Percentiles rank a stretch among this genome's conserved stretches.
These are phyloP conservation scores for Stenodema calcarata DNA, from an alignment of 2,888 invertebrate species.

Conservation along the genomic window DNA sequence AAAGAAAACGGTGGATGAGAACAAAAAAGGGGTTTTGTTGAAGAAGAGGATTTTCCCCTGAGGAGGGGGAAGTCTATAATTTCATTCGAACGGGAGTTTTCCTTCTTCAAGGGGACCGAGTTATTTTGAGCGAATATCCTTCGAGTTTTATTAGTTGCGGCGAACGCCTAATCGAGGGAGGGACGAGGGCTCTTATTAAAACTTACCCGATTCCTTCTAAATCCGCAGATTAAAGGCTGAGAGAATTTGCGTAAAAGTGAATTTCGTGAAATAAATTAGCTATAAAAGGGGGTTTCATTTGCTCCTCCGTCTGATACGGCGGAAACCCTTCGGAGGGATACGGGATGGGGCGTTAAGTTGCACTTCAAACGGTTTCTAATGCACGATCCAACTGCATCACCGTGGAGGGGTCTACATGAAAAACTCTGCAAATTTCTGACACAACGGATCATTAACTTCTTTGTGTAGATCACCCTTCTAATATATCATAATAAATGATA, in stretches of 20 bases:
- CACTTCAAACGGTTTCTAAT: no score
- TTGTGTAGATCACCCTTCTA: no score
- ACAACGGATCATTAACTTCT: no score
- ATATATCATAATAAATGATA: no score
- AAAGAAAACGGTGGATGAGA: no score
- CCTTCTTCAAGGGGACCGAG: neutral
- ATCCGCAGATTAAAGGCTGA: neutral
- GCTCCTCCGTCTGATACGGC: no score
- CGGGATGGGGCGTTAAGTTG: no score
- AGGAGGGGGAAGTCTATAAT: slow-evolving; percentile 35
- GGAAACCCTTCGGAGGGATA: no score
- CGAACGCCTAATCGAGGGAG: neutral
- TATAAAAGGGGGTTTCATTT: neutral
- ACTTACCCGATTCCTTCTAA: neutral
- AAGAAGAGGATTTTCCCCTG: neutral
- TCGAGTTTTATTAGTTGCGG: slow-evolving; percentile 42
- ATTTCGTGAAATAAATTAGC: neutral
- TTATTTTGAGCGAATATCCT: slow-evolving; percentile 45
- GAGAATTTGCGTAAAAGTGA: neutral
- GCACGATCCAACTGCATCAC: no score
- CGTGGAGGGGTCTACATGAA: no score
- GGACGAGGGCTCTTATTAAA: neutral
- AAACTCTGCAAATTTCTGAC: no score
- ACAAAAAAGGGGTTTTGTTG: slow-evolving; percentile 19
- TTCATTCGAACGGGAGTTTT: slow-evolving; percentile 31